These are phyloP conservation scores for Salticus scenicus DNA, from an alignment of 2,888 invertebrate species.

Conservation along the genomic window DNA sequence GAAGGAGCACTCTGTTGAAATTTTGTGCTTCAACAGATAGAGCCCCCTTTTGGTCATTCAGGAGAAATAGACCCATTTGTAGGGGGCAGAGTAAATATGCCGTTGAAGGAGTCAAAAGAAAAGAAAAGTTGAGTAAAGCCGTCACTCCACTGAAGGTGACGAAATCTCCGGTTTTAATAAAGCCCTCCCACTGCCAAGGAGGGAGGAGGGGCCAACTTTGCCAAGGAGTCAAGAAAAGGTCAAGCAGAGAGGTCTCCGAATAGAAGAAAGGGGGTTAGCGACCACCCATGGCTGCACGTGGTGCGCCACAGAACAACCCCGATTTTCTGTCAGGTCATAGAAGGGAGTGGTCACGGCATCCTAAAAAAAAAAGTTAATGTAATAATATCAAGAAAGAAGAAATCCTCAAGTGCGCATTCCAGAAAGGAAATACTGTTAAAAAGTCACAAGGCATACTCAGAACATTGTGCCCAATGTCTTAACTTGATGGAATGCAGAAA, in stretches of 20 bases:
- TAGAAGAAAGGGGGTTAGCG: conserved; percentile 32
- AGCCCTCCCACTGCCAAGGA: conserved; percentile 40
- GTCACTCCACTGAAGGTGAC: conserved; percentile 53
- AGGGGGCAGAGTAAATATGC: conserved; percentile 39
- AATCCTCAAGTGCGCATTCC: conserved; percentile 52
- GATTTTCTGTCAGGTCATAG: conserved; percentile 49
- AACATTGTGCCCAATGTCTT: conserved; percentile 56
- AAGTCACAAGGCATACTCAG: conserved; percentile 36
- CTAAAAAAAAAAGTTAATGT: conserved; percentile 47
- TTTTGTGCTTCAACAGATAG: conserved; percentile 16
- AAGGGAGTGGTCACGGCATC: conserved; percentile 49
- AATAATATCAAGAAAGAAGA: conserved; percentile 53
- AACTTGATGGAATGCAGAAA: conserved; percentile 64
- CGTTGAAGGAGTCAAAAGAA: conserved; percentile 50
- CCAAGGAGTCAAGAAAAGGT: conserved; percentile 42
- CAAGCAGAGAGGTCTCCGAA: conserved; percentile 26
- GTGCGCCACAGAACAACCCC: conserved; percentile 20
- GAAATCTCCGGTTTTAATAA: conserved; percentile 52
- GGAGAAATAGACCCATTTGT: conserved; percentile 54
- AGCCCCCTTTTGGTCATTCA: not conserved
- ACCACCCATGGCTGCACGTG: conserved; percentile 65
- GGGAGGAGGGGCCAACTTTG: conserved; percentile 13
- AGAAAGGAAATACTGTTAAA: conserved; percentile 46
- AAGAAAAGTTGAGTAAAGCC: conserved; percentile 15
- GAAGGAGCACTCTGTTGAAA: conserved; percentile 10